Evolutionary conservation across 2,113 vertebrate genomes (phyloP).

Genomic region (Eptesicus fuscus): DNA sequence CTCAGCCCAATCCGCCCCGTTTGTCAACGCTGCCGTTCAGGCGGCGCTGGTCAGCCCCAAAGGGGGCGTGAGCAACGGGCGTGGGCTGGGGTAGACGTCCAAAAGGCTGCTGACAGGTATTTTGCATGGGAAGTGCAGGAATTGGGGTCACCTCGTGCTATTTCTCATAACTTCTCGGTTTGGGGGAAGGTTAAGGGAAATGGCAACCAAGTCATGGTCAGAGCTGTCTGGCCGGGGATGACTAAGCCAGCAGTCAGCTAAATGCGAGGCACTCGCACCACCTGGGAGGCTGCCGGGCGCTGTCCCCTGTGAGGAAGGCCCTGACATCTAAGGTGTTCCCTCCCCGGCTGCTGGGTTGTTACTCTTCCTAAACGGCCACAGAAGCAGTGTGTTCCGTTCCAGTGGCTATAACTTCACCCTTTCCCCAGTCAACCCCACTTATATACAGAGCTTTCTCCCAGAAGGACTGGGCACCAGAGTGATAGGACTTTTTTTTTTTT

Average conservation of each 20-base stretch:
- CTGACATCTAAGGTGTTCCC: not conserved
- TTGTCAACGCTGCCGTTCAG: not conserved
- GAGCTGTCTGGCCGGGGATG: not conserved
- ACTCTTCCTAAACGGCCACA: not conserved
- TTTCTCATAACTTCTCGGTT: not conserved
- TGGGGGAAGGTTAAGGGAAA: not conserved
- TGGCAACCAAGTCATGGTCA: not conserved
- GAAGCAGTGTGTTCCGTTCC: not conserved
- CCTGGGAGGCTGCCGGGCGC: not conserved
- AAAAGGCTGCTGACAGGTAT: not conserved
- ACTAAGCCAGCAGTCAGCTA: not conserved
- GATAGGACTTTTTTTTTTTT: not conserved
- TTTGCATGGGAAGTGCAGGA: not conserved
- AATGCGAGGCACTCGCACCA: accelerated
- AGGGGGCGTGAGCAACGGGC: accelerated
- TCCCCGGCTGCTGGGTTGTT: not conserved
- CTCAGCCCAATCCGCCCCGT: not conserved
- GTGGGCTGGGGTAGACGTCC: no score
- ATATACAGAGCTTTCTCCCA: not conserved
- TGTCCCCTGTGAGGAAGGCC: not conserved
- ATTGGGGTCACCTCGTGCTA: not conserved
- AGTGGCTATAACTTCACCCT: not conserved
- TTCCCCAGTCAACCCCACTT: not conserved
- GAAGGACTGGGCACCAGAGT: not conserved
- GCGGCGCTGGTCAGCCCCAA: no score